Conservation (phyloP, 2,797 vertebrate genomes). For the Fringilla coelebs region DNA sequence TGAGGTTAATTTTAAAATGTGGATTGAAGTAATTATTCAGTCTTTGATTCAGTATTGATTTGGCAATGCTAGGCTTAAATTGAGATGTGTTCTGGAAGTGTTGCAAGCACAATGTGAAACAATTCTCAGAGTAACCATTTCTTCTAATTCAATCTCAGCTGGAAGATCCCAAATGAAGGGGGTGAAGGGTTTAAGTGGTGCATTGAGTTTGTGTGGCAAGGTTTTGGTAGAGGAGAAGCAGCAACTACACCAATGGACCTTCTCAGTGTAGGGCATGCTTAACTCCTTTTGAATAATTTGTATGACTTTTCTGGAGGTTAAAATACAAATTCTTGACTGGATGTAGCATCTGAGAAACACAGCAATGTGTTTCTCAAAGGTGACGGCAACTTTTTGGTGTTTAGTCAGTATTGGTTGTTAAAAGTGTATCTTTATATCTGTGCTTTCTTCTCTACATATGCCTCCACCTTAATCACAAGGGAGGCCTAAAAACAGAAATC, state of each 20-base stretch:
- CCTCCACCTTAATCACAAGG: background rate
- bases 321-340: background rate
- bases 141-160: background rate
- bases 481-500: background rate
- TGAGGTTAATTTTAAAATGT: background rate
- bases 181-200: background rate
- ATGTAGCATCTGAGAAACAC: background rate
- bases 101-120: background rate
- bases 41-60: background rate
- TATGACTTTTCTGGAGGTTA: background rate
- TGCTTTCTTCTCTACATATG: background rate
- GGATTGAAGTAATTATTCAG: background rate
- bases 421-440: background rate
- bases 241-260: background rate
- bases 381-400: background rate
- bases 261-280: background rate
- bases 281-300: background rate
- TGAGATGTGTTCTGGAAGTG: background rate
- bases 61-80: background rate
- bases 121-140: conserved; percentile 4
- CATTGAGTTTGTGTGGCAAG: background rate
- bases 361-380: background rate
- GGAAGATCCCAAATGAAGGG: background rate
- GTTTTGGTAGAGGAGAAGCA: background rate
- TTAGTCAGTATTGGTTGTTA: background rate